Evolutionary conservation across 2,888 invertebrate genomes (phyloP).

Genomic region (Ariolimax columbianus): DNA sequence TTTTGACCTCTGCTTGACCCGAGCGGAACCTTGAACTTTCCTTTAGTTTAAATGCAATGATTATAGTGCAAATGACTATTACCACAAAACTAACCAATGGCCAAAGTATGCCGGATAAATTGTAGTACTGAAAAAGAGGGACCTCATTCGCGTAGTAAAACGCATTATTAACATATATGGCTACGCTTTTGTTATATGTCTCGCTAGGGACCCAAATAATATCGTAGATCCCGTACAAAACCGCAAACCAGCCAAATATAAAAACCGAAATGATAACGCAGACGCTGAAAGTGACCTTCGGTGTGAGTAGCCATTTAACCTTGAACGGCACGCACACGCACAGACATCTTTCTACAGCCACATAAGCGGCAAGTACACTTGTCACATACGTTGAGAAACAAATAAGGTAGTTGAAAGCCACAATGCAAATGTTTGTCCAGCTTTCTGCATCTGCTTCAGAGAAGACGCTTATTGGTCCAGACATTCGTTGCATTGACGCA

Average conservation of each 20-base stretch:
- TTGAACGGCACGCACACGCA: slow-evolving; percentile 48
- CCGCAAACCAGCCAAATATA: slow-evolving; percentile 41
- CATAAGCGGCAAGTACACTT: slow-evolving; percentile 47
- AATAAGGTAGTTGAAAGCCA: slow-evolving; percentile 40
- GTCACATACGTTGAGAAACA: slow-evolving; percentile 46
- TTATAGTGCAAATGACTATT: slow-evolving; percentile 31
- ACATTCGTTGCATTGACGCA: slow-evolving; percentile 33
- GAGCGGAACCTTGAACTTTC: slow-evolving; percentile 34
- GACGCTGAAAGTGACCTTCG: slow-evolving; percentile 27
- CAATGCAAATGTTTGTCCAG: slow-evolving; percentile 40
- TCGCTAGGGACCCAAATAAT: slow-evolving; percentile 38
- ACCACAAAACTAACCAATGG: slow-evolving; percentile 37
- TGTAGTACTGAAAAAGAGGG: slow-evolving; percentile 47
- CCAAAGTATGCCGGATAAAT: slow-evolving; percentile 43
- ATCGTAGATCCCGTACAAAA: slow-evolving; percentile 46
- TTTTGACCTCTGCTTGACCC: slow-evolving; percentile 16
- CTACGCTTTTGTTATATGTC: slow-evolving; percentile 28
- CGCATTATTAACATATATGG: slow-evolving; percentile 31
- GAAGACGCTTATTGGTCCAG: slow-evolving; percentile 25
- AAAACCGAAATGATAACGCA: slow-evolving; percentile 35
- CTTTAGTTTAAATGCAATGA: slow-evolving; percentile 35
- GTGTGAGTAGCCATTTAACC: slow-evolving; percentile 47
- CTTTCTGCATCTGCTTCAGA: slow-evolving; percentile 27
- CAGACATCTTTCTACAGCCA: slow-evolving; percentile 48
- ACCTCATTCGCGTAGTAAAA: slow-evolving; percentile 34